A percentile compares a stretch with the other conserved stretches of the same genome.
Evolutionary conservation across 2,888 invertebrate species (phyloP).

Genomic region (Diaperis boleti): DNA sequence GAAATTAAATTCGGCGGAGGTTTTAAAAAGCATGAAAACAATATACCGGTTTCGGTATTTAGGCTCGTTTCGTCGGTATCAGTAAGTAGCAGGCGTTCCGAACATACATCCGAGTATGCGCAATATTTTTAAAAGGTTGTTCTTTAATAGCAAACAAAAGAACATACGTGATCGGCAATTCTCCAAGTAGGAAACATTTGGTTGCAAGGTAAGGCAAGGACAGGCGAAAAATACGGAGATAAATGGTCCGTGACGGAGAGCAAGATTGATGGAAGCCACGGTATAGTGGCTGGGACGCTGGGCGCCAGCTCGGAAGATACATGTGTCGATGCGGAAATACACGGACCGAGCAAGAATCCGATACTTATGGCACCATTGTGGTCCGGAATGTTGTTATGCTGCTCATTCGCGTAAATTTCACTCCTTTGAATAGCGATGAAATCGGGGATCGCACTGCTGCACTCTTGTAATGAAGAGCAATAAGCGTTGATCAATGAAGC

Average conservation of each 20-base stretch:
- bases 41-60: constrained; percentile 24
- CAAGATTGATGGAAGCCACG: constrained; percentile 64
- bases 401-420: constrained; percentile 45
- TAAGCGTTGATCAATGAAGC: constrained; percentile 49
- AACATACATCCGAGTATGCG: too few species aligned
- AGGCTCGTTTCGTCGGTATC: constrained; percentile 32
- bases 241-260: constrained; percentile 65
- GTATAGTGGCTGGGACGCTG: constrained; percentile 49
- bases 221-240: constrained; percentile 63
- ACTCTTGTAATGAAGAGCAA: constrained; percentile 47
- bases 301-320: constrained; percentile 60
- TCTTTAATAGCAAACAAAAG: constrained; percentile 52
- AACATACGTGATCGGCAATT: constrained; percentile 54
- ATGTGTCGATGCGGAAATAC: constrained; percentile 62
- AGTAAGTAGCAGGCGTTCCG: constrained; percentile 29
- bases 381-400: constrained; percentile 52
- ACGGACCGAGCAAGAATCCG: constrained; percentile 57
- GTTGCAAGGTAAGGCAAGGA: constrained; percentile 58
- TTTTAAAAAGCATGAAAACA: constrained; percentile 20
- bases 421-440: constrained; percentile 49
- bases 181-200: constrained; percentile 52
- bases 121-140: constrained; percentile 50
- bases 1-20: constrained; percentile 32
- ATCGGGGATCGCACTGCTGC: constrained; percentile 45
- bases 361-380: constrained; percentile 58